Percentiles rank a stretch among this genome's conserved stretches.
Conservation (phyloP, 2,888 invertebrate species). For the Coecobrya sp. region DNA sequence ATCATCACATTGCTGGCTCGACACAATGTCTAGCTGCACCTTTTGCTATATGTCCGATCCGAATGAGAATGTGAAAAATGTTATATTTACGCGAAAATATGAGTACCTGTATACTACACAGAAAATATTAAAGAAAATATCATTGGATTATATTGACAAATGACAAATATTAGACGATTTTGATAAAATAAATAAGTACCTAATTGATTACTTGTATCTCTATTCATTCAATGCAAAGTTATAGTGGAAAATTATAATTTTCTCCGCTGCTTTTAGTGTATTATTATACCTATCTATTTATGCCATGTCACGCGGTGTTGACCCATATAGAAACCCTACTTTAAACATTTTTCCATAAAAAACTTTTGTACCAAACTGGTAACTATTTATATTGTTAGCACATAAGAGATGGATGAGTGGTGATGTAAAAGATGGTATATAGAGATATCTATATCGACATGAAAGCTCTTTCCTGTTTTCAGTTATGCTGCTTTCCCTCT, state of each 20-base stretch:
- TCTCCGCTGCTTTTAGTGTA: not conserved
- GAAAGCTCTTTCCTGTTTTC: not conserved
- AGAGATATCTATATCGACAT: not conserved
- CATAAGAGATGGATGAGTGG: not conserved
- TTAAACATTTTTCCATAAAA: not conserved
- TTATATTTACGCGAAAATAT: no score
- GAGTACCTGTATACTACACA: not conserved
- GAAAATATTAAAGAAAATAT: not conserved
- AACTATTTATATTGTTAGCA: not conserved
- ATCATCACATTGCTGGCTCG: no score
- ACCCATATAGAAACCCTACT: not conserved
- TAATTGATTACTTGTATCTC: not conserved
- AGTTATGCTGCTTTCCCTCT: not conserved
- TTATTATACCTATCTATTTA: not conserved
- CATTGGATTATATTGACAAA: not conserved
- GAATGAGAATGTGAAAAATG: no score
- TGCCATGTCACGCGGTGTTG: not conserved
- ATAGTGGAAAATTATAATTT: not conserved
- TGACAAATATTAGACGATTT: not conserved
- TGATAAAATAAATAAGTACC: not conserved
- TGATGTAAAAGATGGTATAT: not conserved
- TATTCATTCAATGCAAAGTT: not conserved
- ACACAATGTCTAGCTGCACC: no score
- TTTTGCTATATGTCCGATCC: no score
- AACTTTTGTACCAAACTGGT: not conserved